Base-by-base conservation (phyloP, 2,888 invertebrate genomes). In the Drosophila conformis region DNA sequence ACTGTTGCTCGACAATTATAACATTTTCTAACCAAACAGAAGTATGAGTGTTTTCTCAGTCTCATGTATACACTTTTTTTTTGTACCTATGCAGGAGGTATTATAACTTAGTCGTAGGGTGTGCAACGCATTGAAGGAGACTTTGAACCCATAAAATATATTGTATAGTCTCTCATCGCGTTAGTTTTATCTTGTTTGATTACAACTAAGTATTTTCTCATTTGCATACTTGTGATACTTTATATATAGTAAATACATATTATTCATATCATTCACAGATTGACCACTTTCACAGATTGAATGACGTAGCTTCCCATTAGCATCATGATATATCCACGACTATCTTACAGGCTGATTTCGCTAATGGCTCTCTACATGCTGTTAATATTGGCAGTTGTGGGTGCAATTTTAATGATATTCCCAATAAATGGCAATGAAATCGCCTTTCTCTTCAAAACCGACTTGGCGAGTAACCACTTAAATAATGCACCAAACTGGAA, bases 321-420 rank as follows among this genome's bases (percentile, higher is more conserved):
- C 46, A 58, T 18, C 46, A 58, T 86, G 86, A 71, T 84, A 48
- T 86, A 86, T 63, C 81, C 81, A 59, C 82, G 82, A 63, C 75
- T 87, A 61, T 76, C 84, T 8, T 80, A 80, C 35, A 83, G 83
- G 29, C 75, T 83, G 31, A 52, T 89, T 46, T 81, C 82, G 35
- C 54, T 83, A 10, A 69, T 83, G 57, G 62, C 84, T 0, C 68
- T 83, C 29, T 84, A 78, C 33, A 60, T 85, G 40, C 67, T 87
- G 0, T 58, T 87, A 8, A 81, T 82, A 13, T 57, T 87, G 31
- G 77, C 73, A 46, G 81, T 80, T 13, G 69, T 83, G 21, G 86
- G 87, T 21, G 6, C 46, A 21, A 33, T 58, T 25, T 33, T 58
- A 8, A 33, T 58, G 13, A 31, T 58, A 42, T 58, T 42, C 25